These are phyloP conservation scores for Serripes groenlandicus DNA, from an alignment of 2,888 invertebrate species.

Conservation along the genomic window DNA sequence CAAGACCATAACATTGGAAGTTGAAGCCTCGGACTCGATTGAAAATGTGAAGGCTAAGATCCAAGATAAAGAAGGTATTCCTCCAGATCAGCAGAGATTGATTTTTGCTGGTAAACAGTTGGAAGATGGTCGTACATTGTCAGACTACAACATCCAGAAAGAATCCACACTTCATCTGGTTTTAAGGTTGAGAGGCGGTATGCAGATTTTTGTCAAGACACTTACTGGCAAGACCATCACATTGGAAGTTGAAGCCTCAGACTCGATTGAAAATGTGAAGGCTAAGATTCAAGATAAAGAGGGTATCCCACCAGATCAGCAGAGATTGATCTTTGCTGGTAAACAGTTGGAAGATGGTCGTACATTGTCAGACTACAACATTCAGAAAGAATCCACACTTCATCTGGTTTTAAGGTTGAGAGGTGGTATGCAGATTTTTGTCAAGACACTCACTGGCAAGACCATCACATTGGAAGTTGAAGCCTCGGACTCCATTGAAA, in stretches of 20 bases:
- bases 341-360: constrained; percentile 98
- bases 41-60: constrained; percentile 94
- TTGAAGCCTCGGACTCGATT: constrained; percentile 95
- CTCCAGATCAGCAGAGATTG: constrained; percentile 93
- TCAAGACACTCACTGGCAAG: constrained; percentile 86
- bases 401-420: constrained; percentile 96
- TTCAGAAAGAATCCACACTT: constrained; percentile 98
- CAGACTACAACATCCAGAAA: constrained; percentile 98
- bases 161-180: constrained; percentile 97
- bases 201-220: constrained; percentile 91
- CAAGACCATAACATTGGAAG: constrained; percentile 86
- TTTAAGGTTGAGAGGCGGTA: constrained; percentile 95
- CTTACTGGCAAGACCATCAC: constrained; percentile 86
- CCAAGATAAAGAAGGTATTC: constrained; percentile 88
- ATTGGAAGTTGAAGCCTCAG: constrained; percentile 91
- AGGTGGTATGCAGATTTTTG: constrained; percentile 95
- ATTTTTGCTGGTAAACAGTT: constrained; percentile 98
- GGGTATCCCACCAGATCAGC: constrained; percentile 91
- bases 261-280: constrained; percentile 98
- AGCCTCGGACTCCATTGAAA: constrained; percentile 96
- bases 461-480: constrained; percentile 88
- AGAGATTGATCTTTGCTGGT: constrained; percentile 96
- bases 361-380: constrained; percentile 97
- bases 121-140: constrained; percentile 97
- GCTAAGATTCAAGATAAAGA: constrained; percentile 88